Evolutionary conservation across 2,888 invertebrate genomes (phyloP).

Genomic region (Xanthorhoe designata): DNA sequence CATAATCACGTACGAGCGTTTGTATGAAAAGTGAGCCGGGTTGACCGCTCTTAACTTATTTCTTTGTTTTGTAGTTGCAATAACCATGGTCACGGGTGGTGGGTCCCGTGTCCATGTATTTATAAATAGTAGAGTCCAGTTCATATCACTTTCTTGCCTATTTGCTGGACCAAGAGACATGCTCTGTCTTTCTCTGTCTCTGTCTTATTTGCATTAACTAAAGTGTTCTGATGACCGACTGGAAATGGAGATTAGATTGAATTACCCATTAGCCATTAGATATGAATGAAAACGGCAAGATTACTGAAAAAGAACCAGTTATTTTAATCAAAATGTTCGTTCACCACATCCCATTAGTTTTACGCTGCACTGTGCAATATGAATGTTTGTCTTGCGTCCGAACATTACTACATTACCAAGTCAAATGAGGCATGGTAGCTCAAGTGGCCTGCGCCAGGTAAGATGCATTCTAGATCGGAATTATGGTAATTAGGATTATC

Average conservation of each 20-base stretch:
- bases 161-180: constrained; percentile 1
- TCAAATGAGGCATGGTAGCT: constrained; percentile 5
- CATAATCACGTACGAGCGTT: too few species aligned
- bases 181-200: constrained; percentile 18
- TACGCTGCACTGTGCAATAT: constrained; percentile 7
- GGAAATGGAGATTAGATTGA: constrained; percentile 36
- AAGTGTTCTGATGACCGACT: constrained; percentile 43
- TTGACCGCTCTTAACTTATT: too few species aligned
- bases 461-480: neutral
- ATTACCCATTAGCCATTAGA: too few species aligned
- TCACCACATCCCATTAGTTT: constrained; percentile 11
- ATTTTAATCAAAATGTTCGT: neutral
- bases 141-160: neutral
- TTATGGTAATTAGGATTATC: constrained; percentile 2
- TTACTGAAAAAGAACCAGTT: neutral
- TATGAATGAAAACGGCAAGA: neutral
- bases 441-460: constrained; percentile 3
- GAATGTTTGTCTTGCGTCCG: constrained; percentile 13
- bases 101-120: too few species aligned
- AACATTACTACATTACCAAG: constrained; percentile 17
- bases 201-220: constrained; percentile 44
- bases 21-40: too few species aligned
- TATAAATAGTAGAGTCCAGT: constrained; percentile 3
- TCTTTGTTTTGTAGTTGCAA: too few species aligned
- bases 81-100: too few species aligned